Evolutionary conservation across 92 coral and sea anemone species (phyloP), one percentile per base, ranked within the genome.

Genomic region (Siderastrea radians): DNA sequence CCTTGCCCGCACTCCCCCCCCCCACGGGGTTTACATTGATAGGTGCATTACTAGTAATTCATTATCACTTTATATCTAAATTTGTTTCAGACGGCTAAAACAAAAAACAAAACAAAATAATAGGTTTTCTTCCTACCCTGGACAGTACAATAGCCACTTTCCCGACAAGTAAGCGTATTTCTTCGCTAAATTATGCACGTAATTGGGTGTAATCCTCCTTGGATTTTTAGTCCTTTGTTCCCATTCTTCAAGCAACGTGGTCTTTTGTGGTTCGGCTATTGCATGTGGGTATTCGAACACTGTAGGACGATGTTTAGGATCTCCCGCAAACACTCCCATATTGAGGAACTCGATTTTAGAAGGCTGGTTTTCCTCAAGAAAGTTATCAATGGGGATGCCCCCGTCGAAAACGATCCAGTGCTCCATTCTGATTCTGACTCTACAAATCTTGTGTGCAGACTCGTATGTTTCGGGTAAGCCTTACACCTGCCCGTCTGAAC

Each of bases 81-180:
- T 26, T 26, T 26, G 38, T 26, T 26, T 26, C 38, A 26, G 38
- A 26, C 38, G 38, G 38, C 38, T 26, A 26, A 26, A 26, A 26
- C 38, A 26, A 26, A 26, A 26, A 26, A 26, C 38, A 26, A 26
- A 26, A 26, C 38, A 26, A 26, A 26, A 26, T 26, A 26, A 26
- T 26, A 26, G 38, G 55, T 47, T 13, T 70, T 17, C 38, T 60
- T n/a, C 78, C 11, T 59, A 87, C 91, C 91, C 71, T 12, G 13
- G 13, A 60, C 86, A 48, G 68, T 71, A 87, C 15, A 87, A 71
- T 44, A 87, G 5, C 91, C 91, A 87, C 48, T 87, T 87, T 72
- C 91, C 91, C 3, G 86, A 7, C 13, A 59, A 55, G 70, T 69
- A 55, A 8, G 65, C 58, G 60, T 87, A 87, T 70, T 79, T 80